Percentiles rank a stretch among this genome's conserved stretches.
Conservation (phyloP, 2,113 vertebrate species). For the Sander vitreus region DNA sequence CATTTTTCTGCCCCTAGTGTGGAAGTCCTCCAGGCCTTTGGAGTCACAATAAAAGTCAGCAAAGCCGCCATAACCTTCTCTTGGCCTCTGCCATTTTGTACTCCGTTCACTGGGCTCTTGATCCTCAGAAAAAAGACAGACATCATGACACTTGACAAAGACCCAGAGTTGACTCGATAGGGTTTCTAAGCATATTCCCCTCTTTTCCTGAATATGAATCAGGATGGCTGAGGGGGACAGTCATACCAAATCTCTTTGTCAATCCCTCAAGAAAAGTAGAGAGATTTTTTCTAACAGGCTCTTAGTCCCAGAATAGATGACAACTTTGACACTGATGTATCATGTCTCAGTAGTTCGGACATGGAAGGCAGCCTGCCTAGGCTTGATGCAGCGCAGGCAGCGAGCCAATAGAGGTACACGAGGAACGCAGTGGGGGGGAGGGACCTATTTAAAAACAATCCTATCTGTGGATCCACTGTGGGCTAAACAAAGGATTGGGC, state of each 20-base stretch:
- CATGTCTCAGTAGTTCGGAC: constrained; percentile 59
- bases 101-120: constrained; percentile 32
- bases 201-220: constrained; percentile 33
- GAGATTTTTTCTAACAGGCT: constrained; percentile 45
- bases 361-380: constrained; percentile 16
- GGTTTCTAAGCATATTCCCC: constrained; percentile 17
- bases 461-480: constrained; percentile 73
- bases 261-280: constrained; percentile 31
- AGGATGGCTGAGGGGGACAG: constrained; percentile 37
- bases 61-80: constrained; percentile 32
- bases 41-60: constrained; percentile 48
- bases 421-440: background rate
- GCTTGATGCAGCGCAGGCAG: constrained; percentile 49
- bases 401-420: constrained; percentile 51
- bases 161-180: constrained; percentile 5
- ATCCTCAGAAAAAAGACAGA: constrained; percentile 33
- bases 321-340: constrained; percentile 68
- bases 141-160: constrained; percentile 25
- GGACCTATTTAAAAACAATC: constrained; percentile 73
- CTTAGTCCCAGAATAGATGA: constrained; percentile 53
- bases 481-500: constrained; percentile 76
- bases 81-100: constrained; percentile 51
- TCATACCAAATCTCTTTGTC: constrained; percentile 47
- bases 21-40: constrained; percentile 42
- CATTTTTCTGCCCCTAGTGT: background rate